Percentiles rank a stretch among this genome's conserved stretches.
Evolutionary conservation across 1,140 invertebrate genomes (phyloP).

Genomic region (Brachionus rotundiformis): DNA sequence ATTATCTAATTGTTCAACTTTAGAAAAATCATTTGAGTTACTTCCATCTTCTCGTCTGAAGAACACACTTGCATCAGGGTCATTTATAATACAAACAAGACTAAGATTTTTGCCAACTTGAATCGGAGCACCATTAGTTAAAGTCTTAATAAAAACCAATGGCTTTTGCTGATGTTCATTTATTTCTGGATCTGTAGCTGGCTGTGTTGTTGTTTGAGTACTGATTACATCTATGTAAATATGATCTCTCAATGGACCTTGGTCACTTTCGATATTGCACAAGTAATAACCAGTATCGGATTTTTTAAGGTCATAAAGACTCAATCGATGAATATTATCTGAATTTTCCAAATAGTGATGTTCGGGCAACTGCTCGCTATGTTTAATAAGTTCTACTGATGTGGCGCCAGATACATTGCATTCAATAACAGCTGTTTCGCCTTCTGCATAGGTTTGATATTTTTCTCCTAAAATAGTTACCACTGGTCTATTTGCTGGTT

Average conservation of each 20-base stretch:
- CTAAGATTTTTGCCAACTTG: not conserved
- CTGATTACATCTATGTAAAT: not conserved
- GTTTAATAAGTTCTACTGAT: not conserved
- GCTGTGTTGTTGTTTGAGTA: not conserved
- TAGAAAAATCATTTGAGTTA: not conserved
- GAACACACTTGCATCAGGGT: slow-evolving; percentile 1
- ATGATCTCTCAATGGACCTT: slow-evolving; percentile 35
- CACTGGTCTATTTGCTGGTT: not conserved
- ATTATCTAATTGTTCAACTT: not conserved
- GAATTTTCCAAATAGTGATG: not conserved
- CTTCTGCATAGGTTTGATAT: not conserved
- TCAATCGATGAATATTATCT: not conserved
- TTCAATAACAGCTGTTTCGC: slow-evolving; percentile 12
- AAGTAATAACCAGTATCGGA: slow-evolving; percentile 38
- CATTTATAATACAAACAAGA: slow-evolving; percentile 15
- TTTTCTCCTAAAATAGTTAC: not conserved
- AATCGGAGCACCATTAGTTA: slow-evolving; percentile 24
- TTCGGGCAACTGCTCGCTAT: slow-evolving; percentile 20
- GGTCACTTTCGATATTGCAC: not conserved
- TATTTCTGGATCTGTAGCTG: not conserved
- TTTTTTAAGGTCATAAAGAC: not conserved
- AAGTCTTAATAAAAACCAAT: slow-evolving; percentile 14
- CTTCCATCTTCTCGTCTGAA: not conserved
- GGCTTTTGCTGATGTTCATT: not conserved
- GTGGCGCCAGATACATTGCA: not conserved